Base-by-base conservation (phyloP, 2,797 vertebrate species). In the Rhinogobio ventralis region DNA sequence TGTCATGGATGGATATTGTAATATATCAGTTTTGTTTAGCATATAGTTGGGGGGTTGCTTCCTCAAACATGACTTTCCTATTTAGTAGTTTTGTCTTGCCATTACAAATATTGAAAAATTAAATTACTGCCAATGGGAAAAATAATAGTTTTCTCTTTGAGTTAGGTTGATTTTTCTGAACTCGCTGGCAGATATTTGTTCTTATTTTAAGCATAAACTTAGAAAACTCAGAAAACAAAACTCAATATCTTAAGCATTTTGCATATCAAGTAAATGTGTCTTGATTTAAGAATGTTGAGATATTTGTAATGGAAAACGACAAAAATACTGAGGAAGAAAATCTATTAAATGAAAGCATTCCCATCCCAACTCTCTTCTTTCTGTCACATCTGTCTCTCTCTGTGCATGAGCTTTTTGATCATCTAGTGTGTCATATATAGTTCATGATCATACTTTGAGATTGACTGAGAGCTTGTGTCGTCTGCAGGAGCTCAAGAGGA, bases 401-500 rank as follows among this genome's bases (percentile, higher is more conserved):
- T 62, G 23, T 73, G 53, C 28, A 4, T 14, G 8, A 62, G 11
- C 5, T 39, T 20, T 51, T 42, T 14, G 20, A 57, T 76, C 79
- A 33, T 67, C 25, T 9, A 14, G n/a, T 42, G 2, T 55, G 49
- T 71, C 7, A 1, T 19, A 53, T 57, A 23, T 39, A 19, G 66
- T 7, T 57, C 8, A 2, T 15, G 13, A 2, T 62, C 57, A 15
- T 36, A 17, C 51, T 4, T 23, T 62, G 55, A 42, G 28, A 84
- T 80, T 88, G 71, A 81, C 67, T 87, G 76, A 86, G 81, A 85
- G 62, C 71, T 46, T 64, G 76, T 87, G 76, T 68, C 33, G 76
- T 90, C 83, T 91, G 80, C 93, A 95, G 95, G 92, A 92, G 88
- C 81, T 60, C n/a, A 91, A 91, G 83, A 88, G 87, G 86, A 90